These are phyloP conservation scores for Cheilosia pagana DNA, from an alignment of 2,888 invertebrate genomes.

Conservation along the genomic window DNA sequence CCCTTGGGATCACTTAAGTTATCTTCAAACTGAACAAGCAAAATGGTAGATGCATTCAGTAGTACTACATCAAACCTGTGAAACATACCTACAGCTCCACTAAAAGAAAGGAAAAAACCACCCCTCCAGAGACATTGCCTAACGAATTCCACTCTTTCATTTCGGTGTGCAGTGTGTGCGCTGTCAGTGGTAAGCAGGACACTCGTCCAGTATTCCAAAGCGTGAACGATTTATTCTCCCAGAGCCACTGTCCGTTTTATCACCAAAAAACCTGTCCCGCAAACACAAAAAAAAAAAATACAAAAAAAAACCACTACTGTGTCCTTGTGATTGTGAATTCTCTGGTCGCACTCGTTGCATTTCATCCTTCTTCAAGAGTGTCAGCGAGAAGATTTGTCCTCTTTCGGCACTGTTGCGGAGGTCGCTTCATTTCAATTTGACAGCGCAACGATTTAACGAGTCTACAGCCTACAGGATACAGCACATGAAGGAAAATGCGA, in stretches of 20 bases:
- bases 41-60: too few species aligned
- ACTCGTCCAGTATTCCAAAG: not conserved
- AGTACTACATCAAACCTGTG: not conserved
- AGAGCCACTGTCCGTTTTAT: slow-evolving; percentile 2
- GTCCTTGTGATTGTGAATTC: slow-evolving; percentile 27
- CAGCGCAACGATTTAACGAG: slow-evolving; percentile 38
- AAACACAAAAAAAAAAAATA: not conserved
- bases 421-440: slow-evolving; percentile 64
- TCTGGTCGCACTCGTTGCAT: slow-evolving; percentile 25
- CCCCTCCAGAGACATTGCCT: not conserved
- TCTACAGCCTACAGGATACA: slow-evolving; percentile 1
- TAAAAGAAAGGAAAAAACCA: not conserved
- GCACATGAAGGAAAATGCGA: not conserved
- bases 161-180: not conserved
- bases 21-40: not conserved
- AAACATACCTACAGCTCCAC: not conserved
- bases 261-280: not conserved
- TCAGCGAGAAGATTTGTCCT: slow-evolving; percentile 34
- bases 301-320: not conserved
- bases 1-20: too few species aligned
- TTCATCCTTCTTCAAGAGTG: slow-evolving; percentile 35
- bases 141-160: not conserved
- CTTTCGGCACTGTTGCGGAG: slow-evolving; percentile 1
- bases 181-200: not conserved
- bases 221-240: slow-evolving; percentile 32